Conservation (phyloP, 2,113 vertebrate genomes). For the Orthonyx spaldingii region DNA sequence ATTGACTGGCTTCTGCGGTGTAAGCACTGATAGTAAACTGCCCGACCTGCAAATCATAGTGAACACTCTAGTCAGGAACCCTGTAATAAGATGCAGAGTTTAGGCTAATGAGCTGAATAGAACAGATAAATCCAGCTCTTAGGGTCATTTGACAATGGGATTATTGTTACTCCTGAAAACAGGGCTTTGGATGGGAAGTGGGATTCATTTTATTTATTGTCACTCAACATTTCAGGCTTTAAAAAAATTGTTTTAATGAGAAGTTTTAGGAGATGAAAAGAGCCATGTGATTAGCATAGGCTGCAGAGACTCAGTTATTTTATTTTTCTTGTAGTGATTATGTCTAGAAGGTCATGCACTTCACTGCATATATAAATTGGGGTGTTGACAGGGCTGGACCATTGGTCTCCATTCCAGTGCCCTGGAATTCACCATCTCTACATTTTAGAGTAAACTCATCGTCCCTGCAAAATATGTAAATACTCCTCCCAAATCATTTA, state of each 20-base stretch:
- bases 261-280: neutral
- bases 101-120: slow-evolving; percentile 62
- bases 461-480: neutral
- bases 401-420: neutral
- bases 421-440: neutral
- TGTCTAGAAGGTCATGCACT: neutral
- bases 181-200: slow-evolving; percentile 13
- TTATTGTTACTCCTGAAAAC: slow-evolving; percentile 55
- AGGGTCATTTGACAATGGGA: slow-evolving; percentile 48
- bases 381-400: neutral
- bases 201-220: slow-evolving; percentile 44
- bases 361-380: neutral
- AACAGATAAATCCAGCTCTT: slow-evolving; percentile 55
- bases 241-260: slow-evolving; percentile 11
- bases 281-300: neutral
- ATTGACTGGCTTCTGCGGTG: neutral
- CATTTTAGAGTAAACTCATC: neutral
- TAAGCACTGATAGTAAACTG: neutral
- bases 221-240: neutral
- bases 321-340: neutral
- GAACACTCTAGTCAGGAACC: slow-evolving; percentile 25
- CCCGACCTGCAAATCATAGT: neutral
- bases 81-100: slow-evolving; percentile 58
- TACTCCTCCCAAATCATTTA: neutral
- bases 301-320: neutral